These are phyloP conservation scores for Euwallacea fornicatus DNA, from an alignment of 1,140 invertebrate species.

Conservation along the genomic window DNA sequence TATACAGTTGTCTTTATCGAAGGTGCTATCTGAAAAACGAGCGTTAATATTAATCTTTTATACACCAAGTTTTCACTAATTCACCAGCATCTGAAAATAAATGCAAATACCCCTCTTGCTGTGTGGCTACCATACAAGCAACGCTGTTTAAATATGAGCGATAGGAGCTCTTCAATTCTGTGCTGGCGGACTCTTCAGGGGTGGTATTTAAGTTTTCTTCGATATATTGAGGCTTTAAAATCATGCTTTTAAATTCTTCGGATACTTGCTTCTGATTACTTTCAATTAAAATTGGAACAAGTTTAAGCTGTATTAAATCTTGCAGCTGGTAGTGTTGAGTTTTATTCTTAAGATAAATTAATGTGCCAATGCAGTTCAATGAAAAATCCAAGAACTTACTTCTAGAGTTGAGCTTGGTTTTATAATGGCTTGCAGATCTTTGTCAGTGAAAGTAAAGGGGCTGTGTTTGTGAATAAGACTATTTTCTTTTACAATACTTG, in stretches of 20 bases:
- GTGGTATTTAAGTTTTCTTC: constrained; percentile 43
- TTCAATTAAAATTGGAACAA: constrained; percentile 50
- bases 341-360: constrained; percentile 35
- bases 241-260: constrained; percentile 53
- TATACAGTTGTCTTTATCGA: constrained; percentile 48
- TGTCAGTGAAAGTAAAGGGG: constrained; percentile 51
- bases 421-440: constrained; percentile 51
- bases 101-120: constrained; percentile 63
- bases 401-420: constrained; percentile 49
- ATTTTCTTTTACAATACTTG: constrained; percentile 51
- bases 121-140: constrained; percentile 56
- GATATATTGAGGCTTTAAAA: constrained; percentile 51
- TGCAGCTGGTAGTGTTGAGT: constrained; percentile 44
- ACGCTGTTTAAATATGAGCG: constrained; percentile 45
- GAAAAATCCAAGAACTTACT: constrained; percentile 39
- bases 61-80: background rate
- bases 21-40: constrained; percentile 28
- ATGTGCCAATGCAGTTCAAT: background rate
- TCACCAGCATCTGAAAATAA: constrained; percentile 54
- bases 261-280: constrained; percentile 45
- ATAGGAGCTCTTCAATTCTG: constrained; percentile 43
- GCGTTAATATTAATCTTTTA: background rate
- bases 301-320: constrained; percentile 53
- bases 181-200: constrained; percentile 22
- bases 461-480: constrained; percentile 51